Percentiles rank a stretch among this genome's conserved stretches.
Evolutionary conservation across 2,113 vertebrate genomes (phyloP).

Genomic region (Vulpes vulpes): DNA sequence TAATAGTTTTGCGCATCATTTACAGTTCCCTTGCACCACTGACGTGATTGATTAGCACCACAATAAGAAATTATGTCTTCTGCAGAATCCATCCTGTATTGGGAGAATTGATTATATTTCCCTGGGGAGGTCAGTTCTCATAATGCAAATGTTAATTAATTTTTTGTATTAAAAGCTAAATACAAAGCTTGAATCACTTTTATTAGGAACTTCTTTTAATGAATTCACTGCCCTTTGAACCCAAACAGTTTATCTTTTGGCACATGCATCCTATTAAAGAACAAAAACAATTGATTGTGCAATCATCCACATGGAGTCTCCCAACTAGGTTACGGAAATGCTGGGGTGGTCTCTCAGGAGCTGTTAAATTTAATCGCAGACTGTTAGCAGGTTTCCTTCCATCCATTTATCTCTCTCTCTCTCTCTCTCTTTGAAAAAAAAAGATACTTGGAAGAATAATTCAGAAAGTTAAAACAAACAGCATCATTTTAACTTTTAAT

Average conservation of each 20-base stretch:
- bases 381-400: constrained; percentile 47
- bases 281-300: constrained; percentile 65
- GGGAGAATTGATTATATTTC: constrained; percentile 88
- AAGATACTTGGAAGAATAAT: constrained; percentile 45
- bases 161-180: constrained; percentile 91
- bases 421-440: constrained; percentile 48
- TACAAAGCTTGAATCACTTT: constrained; percentile 91
- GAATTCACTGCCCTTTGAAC: constrained; percentile 85
- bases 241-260: constrained; percentile 80
- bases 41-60: constrained; percentile 90
- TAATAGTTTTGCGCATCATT: constrained; percentile 87
- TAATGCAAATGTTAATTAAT: constrained; percentile 92
- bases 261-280: constrained; percentile 66
- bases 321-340: constrained; percentile 24
- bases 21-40: constrained; percentile 84
- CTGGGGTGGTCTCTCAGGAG: background rate
- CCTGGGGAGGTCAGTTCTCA: constrained; percentile 80
- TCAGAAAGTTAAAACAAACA: constrained; percentile 56
- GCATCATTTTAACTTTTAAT: constrained; percentile 74
- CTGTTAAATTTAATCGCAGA: constrained; percentile 71
- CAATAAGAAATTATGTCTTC: constrained; percentile 88
- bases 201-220: constrained; percentile 88
- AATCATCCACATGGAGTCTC: constrained; percentile 33
- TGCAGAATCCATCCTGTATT: constrained; percentile 79
- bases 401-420: background rate